Evolutionary conservation across 2,797 vertebrate genomes (phyloP).

Genomic region (Tragelaphus eurycerus): DNA sequence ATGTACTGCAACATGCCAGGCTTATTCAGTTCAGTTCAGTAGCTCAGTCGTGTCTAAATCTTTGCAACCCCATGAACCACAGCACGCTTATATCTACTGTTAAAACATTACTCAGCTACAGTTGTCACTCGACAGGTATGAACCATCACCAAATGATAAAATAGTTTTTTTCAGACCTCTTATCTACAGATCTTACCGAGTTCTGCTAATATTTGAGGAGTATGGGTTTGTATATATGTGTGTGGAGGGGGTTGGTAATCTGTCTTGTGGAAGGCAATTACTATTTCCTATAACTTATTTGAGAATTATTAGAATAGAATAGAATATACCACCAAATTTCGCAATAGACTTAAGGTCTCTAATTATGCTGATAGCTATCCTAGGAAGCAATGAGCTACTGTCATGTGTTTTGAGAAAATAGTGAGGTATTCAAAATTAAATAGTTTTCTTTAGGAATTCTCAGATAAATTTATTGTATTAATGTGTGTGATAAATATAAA

Average conservation of each 20-base stretch:
- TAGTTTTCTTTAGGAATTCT: background rate
- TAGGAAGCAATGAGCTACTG: background rate
- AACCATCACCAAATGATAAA: background rate
- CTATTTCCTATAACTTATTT: background rate
- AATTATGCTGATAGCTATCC: background rate
- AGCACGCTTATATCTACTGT: background rate
- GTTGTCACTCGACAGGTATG: background rate
- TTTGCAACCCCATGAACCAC: accelerated
- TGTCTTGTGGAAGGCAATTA: background rate
- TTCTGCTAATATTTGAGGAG: background rate
- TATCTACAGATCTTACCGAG: background rate
- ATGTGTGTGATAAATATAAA: background rate
- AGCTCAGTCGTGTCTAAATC: too few relatives aligned
- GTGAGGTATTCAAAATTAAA: background rate
- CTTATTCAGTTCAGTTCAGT: background rate
- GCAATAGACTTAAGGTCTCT: background rate
- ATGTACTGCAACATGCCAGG: background rate
- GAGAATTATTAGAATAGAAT: background rate
- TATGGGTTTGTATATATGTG: background rate
- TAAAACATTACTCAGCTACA: background rate
- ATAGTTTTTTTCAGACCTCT: background rate
- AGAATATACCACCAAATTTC: background rate
- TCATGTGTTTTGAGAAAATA: background rate
- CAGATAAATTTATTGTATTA: background rate
- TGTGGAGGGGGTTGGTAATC: background rate